These are phyloP conservation scores for Dromococcyx pavoninus DNA, from an alignment of 2,797 vertebrate species.

Conservation along the genomic window DNA sequence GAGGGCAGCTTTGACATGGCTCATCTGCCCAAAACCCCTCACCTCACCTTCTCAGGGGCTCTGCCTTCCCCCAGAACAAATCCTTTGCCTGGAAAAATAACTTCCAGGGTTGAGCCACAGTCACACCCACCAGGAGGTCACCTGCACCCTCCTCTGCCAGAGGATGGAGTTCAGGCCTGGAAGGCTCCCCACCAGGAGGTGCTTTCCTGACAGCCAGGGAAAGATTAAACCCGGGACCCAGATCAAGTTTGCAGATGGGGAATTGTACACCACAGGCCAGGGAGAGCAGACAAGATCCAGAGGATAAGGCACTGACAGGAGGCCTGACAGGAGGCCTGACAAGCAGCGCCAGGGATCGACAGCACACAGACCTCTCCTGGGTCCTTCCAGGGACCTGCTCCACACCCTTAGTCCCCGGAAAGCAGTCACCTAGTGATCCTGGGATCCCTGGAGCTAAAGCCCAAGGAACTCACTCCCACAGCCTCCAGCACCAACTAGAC, in stretches of 20 bases:
- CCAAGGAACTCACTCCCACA: not conserved
- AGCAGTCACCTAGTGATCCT: not conserved
- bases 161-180: not conserved
- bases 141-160: not conserved
- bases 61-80: not conserved
- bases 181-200: not conserved
- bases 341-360: not conserved
- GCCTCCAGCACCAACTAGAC: not conserved
- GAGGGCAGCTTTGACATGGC: not conserved
- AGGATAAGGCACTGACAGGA: not conserved
- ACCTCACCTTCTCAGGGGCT: not conserved
- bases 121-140: not conserved
- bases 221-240: not conserved
- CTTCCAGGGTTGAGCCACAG: not conserved
- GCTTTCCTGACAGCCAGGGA: not conserved
- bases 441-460: not conserved
- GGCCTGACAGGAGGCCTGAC: not conserved
- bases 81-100: not conserved
- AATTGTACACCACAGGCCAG: not conserved
- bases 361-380: not conserved
- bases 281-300: not conserved
- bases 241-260: not conserved
- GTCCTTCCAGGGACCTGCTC: not conserved
- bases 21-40: not conserved
- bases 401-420: rapidly evolving